These are phyloP conservation scores for Apamea crenata DNA, from an alignment of 2,888 invertebrate species.

Conservation along the genomic window DNA sequence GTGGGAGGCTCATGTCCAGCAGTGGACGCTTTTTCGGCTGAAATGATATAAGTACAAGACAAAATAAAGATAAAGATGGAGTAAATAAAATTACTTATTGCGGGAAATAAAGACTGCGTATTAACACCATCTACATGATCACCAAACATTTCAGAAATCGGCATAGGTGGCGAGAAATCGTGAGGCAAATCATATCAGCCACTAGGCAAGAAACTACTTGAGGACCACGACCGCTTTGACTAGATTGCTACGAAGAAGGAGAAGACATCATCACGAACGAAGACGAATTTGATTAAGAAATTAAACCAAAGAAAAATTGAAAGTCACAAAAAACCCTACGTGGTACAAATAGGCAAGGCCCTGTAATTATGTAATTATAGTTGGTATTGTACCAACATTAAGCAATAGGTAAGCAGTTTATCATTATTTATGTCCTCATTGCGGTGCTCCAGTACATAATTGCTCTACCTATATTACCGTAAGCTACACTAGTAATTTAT, in stretches of 20 bases:
- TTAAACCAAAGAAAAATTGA: not conserved
- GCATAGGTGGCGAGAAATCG: no score
- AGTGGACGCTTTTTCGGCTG: no score
- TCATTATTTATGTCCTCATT: conserved; percentile 57
- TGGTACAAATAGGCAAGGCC: not conserved
- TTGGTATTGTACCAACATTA: conserved; percentile 21
- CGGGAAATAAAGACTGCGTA: not conserved
- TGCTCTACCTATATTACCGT: conserved; percentile 53
- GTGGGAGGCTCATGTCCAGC: no score
- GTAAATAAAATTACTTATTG: not conserved
- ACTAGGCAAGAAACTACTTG: no score
- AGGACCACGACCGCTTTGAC: no score
- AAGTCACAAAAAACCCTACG: not conserved
- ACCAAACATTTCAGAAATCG: no score
- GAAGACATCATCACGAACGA: no score
- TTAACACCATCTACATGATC: no score
- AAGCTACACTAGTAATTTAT: conserved; percentile 56
- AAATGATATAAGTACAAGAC: not conserved
- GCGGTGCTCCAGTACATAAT: conserved; percentile 56
- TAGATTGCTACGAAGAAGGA: no score
- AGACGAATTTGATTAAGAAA: not conserved
- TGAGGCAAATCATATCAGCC: no score
- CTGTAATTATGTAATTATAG: conserved; percentile 35
- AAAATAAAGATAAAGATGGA: not conserved
- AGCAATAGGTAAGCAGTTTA: conserved; percentile 50